Conservation (phyloP, 2,113 vertebrate genomes). For the Eulemur rufifrons region DNA sequence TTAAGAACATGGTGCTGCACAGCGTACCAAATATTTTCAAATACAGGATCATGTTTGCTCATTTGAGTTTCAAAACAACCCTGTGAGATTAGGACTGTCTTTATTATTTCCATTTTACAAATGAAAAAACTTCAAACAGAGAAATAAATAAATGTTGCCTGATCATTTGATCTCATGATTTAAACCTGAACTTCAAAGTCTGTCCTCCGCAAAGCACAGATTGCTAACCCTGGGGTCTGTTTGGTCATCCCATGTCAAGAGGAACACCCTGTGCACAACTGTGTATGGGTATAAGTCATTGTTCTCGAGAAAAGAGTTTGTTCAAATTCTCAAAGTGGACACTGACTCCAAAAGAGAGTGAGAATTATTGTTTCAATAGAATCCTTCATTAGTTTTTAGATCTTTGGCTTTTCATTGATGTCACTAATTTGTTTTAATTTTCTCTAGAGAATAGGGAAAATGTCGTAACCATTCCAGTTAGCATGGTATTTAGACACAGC, state of each 20-base stretch:
- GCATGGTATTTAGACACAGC: not conserved
- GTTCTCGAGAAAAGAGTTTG: not conserved
- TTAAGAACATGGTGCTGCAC: not conserved
- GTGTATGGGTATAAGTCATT: no score
- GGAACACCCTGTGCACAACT: not conserved
- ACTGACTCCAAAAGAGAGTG: not conserved
- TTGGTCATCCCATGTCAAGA: not conserved
- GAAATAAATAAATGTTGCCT: not conserved
- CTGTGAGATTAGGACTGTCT: not conserved
- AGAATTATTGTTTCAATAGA: not conserved
- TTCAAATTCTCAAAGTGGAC: not conserved
- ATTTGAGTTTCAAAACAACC: not conserved
- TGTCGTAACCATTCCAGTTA: not conserved
- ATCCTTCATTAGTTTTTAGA: not conserved
- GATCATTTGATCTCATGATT: not conserved
- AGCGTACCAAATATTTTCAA: not conserved
- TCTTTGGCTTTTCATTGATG: not conserved
- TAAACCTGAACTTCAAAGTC: constrained; percentile 31
- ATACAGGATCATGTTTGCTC: not conserved
- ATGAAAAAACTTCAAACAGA: not conserved
- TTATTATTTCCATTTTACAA: constrained; percentile 22
- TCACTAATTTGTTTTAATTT: not conserved
- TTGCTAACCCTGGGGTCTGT: not conserved
- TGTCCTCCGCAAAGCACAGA: not conserved
- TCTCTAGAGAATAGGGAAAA: not conserved